Evolutionary conservation across 2,888 invertebrate genomes (phyloP), one percentile per base, ranked within the genome.

Genomic region (Crepidodera aurea): DNA sequence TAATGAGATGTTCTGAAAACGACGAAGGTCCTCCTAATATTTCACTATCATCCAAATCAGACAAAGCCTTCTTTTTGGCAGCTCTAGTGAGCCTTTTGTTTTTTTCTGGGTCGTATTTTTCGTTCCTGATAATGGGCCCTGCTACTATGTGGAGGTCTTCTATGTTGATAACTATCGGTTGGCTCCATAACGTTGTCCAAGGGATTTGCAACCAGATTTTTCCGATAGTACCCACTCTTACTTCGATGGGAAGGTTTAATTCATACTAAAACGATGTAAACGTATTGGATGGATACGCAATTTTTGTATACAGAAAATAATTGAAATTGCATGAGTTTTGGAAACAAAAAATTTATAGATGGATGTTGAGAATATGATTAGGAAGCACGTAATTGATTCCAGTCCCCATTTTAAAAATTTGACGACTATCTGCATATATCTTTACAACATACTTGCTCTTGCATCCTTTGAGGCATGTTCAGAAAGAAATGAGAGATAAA

Each of bases 221-320:
- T 69, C 92, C 93, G 62, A 93, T 88, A 6, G 90, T 87, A 13
- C 93, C 93, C 57, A 89, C 89, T 81, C 90, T 90, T 10, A 93
- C 91, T 81, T 91, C 90, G 67, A 93, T 89, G 0, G 93, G 93
- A 48, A 93, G 82, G 73, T 91, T 89, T 32, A 93, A 82, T 79
- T 92, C 91, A 73, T 90, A 91, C 93, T 93, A 83, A 32, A 85
- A 86, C 19, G 46, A 15, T 6, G 10, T 32, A 16, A 12, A 22
- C 1, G 15, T n/a, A 48, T 34, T 22, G 2, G 18, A 15, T 25
- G 19, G 13, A 54, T 16, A 2, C 19, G 19, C 10, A 10, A 5
- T 12, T n/a, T n/a, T n/a, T n/a, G n/a, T n/a, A n/a, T n/a, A n/a
- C n/a, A n/a, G n/a, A n/a, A n/a, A n/a, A n/a, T n/a, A n/a, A n/a